Conservation (phyloP, 92 coral and sea anemone species). For the Pocillopora grandis region DNA sequence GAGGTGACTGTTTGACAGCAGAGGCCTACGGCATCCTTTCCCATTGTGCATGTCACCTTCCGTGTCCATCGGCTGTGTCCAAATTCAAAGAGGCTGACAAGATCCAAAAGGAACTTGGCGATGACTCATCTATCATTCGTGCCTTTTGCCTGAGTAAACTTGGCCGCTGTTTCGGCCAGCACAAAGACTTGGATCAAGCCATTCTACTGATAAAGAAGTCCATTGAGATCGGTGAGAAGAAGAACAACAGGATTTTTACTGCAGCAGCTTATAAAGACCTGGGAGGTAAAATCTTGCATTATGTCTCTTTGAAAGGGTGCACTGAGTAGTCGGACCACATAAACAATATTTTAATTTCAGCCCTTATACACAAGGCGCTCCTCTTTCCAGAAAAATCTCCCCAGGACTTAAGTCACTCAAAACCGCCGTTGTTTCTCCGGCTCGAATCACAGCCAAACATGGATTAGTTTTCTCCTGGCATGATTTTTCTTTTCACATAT, state of each 20-base stretch:
- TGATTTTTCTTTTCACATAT: too few relatives aligned
- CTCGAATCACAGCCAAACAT: too few relatives aligned
- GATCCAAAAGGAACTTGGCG: conserved; percentile 72
- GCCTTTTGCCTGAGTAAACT: conserved; percentile 86
- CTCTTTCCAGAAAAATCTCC: too few relatives aligned
- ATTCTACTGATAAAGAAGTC: conserved; percentile 67
- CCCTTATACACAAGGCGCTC: neutral
- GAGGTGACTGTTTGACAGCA: conserved; percentile 81
- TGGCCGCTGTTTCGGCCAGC: conserved; percentile 79
- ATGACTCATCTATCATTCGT: conserved; percentile 65
- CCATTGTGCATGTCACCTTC: conserved; percentile 94
- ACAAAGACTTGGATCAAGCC: conserved; percentile 67
- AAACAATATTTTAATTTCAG: neutral
- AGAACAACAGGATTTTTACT: conserved; percentile 57
- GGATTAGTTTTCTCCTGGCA: too few relatives aligned
- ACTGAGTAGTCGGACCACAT: neutral
- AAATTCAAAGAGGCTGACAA: conserved; percentile 83
- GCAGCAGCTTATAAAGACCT: conserved; percentile 88
- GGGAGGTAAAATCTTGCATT: conserved; percentile 66
- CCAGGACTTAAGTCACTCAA: too few relatives aligned
- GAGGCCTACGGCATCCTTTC: conserved; percentile 90
- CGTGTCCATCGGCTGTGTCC: conserved; percentile 88
- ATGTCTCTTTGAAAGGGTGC: neutral
- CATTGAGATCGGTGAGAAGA: conserved; percentile 64
- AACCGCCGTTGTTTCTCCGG: too few relatives aligned